Evolutionary conservation across 2,797 vertebrate genomes (phyloP), one percentile per base, ranked within the genome.

Genomic region (Notoglanidium macrostoma): DNA sequence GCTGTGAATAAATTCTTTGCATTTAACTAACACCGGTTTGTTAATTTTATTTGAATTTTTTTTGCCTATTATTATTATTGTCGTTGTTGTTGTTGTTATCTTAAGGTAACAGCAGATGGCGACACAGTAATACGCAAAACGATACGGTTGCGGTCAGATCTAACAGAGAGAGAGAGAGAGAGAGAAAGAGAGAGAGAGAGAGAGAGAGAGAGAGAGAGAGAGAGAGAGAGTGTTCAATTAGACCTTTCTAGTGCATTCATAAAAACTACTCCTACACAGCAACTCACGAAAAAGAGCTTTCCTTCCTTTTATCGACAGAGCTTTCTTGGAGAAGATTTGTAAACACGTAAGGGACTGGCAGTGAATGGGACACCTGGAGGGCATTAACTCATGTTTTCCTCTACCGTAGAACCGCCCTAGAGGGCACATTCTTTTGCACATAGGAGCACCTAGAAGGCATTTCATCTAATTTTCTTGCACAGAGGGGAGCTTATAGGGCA

Each of bases 181-280:
- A 14, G 44, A 49, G 23, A 49, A 23, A n/a, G 72, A n/a, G 44
- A 74, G 23, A 74, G 44, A 51, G 72, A n/a, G 72, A 44, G 68
- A 72, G 35, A 72, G 68, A 72, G 68, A 72, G 68, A 72, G 68
- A 73, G 23, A 76, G 49, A 76, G 46, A 51, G 44, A 49, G 46
- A n/a, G 73, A 51, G 73, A 15, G 70, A 46, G 19, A 46, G 19
- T 23, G 17, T 63, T 44, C 1, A 73, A 17, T 3, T n/a, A 8
- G 15, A 77, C 2, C 19, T 77, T 77, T 77, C n/a, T 59, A 12
- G 29, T 79, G 19, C n/a, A 40, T 17, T 35, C 51, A 79, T 40
- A 6, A 40, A 59, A 59, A 40, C 29, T n/a, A 76, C 49, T 29
- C 73, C 26, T 51, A 54, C n/a, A 77, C 74, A 76, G 72, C n/a